Evolutionary conservation across 2,888 invertebrate species (phyloP), one percentile per base, ranked within the genome.

Genomic region (Philereme vetulata): DNA sequence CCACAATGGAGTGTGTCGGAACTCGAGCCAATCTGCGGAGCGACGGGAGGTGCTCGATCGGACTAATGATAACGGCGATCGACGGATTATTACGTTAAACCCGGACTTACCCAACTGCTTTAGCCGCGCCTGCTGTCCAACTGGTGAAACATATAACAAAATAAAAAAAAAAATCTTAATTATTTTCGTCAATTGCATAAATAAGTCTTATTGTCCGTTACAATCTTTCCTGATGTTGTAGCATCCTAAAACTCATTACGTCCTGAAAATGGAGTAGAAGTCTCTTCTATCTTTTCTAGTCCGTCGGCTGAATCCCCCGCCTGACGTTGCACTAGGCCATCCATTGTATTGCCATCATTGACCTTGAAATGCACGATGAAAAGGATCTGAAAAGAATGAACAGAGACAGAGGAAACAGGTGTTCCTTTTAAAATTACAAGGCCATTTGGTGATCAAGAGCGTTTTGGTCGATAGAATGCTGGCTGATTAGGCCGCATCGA

Each of bases 11-110:
- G 74, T 82, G 77, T 82, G 85, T 76, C 62, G 63, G 63, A 67
- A 72, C 68, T 69, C 71, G 71, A 84, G 76, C 84, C 88, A 91
- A 91, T 92, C 90, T 88, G 84, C 81, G 74, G 76, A 84, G 77
- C 90, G 79, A 86, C 91, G 88, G 91, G 91, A 86, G 92, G 90
- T 85, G 79, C 75, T 76, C 82, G 90, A 90, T 90, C 81, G 79
- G 81, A 80, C 86, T 88, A 88, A 90, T 89, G 90, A 91, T 91
- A 90, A 85, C 82, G 70, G 71, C 77, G 85, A 90, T 88, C 88
- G 87, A 84, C 85, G 82, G 88, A 91, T 90, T 92, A 90, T 91
- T 90, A 91, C 90, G 88, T 90, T 90, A 90, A 86, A 82, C 80
- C 80, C 77, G 76, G 88, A 86, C 88, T 89, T 88, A 82, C 78